Evolutionary conservation across 2,113 vertebrate genomes (phyloP).

Genomic region (Diadophis punctatus): DNA sequence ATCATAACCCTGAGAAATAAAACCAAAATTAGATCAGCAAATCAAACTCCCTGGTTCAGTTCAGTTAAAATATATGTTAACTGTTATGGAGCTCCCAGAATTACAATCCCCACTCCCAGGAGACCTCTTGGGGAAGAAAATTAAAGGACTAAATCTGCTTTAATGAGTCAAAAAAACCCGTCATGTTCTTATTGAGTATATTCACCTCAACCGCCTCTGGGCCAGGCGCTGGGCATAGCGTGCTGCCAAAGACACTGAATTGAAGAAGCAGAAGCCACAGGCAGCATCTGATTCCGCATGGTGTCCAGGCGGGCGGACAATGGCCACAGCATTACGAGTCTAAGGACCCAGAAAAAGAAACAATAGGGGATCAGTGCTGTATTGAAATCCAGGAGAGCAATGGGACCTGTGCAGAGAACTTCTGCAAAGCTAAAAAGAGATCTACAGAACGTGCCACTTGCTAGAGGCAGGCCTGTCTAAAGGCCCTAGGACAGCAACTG

Average conservation of each 20-base stretch:
- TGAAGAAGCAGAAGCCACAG: constrained; percentile 91
- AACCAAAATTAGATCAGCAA: background rate
- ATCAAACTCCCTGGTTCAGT: background rate
- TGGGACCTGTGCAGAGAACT: background rate
- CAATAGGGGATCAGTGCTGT: background rate
- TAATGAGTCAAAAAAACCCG: background rate
- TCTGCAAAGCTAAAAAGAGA: background rate
- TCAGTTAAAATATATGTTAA: background rate
- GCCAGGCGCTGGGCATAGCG: constrained; percentile 78
- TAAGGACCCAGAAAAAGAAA: constrained; percentile 34
- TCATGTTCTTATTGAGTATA: background rate
- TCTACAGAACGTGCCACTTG: background rate
- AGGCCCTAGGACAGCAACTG: background rate
- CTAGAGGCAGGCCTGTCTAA: background rate
- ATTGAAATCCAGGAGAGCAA: background rate
- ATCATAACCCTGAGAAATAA: constrained; percentile 74
- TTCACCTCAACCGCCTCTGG: constrained; percentile 59
- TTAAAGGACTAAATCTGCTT: background rate
- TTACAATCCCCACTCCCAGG: background rate
- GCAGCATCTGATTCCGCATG: constrained; percentile 78
- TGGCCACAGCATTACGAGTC: constrained; percentile 79
- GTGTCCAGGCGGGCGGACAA: constrained; percentile 82
- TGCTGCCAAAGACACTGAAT: constrained; percentile 80
- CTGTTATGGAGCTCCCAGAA: background rate
- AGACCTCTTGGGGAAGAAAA: background rate